Conservation (phyloP, 1,140 invertebrate species). For the Drosophila baimaii region DNA sequence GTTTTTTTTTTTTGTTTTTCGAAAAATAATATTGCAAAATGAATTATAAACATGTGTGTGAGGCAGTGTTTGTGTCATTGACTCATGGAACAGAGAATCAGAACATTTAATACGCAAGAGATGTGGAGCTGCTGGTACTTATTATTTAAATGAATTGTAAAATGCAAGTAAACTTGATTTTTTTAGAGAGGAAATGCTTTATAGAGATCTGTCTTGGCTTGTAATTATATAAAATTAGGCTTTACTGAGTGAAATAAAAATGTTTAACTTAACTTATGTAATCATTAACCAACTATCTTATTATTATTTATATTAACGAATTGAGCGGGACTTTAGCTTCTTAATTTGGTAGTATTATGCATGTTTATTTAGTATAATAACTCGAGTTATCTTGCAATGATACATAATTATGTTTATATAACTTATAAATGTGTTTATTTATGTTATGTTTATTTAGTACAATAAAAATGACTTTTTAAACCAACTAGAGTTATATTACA, state of each 20-base stretch:
- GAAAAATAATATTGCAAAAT: conserved; percentile 71
- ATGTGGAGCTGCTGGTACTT: conserved; percentile 10
- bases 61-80: conserved; percentile 52
- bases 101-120: conserved; percentile 11
- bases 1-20: conserved; percentile 13
- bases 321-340: neutral
- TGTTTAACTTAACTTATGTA: neutral
- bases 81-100: conserved; percentile 40
- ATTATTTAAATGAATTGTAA: neutral
- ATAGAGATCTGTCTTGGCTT: no score
- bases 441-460: no score
- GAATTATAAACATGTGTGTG: conserved; percentile 52
- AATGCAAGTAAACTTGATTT: neutral
- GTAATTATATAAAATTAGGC: neutral
- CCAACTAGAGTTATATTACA: neutral
- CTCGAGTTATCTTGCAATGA: no score
- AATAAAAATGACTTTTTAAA: no score
- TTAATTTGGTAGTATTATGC: no score
- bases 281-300: neutral
- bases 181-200: no score
- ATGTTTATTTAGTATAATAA: no score
- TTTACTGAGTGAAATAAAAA: neutral
- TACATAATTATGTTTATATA: no score
- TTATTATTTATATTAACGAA: neutral
- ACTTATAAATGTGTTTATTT: no score